Conservation (phyloP, 2,113 vertebrate species). For the Myotis lucifugus region DNA sequence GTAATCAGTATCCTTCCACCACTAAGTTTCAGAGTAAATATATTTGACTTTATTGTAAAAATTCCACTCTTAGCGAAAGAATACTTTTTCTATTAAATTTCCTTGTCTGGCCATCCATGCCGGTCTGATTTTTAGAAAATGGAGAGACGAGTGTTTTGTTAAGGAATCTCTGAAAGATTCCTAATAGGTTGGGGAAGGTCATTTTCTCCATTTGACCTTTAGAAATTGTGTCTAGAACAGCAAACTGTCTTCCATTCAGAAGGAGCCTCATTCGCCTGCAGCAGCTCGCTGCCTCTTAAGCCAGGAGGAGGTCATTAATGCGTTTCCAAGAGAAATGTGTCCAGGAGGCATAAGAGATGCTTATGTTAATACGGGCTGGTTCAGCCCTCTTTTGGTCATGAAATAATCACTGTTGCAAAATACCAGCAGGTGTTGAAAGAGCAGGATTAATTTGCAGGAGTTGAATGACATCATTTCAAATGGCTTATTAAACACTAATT, state of each 20-base stretch:
- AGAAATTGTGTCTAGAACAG: not conserved
- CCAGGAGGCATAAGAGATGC: conserved; percentile 68
- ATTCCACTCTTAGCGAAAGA: not conserved
- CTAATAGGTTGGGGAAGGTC: not conserved
- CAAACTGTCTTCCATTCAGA: conserved; percentile 18
- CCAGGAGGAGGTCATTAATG: conserved; percentile 65
- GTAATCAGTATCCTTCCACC: too few relatives aligned
- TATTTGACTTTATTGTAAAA: not conserved
- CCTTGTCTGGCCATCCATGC: not conserved
- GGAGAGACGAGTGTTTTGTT: not conserved
- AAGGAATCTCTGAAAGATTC: not conserved
- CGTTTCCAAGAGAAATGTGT: conserved; percentile 58
- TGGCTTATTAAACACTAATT: conserved; percentile 84
- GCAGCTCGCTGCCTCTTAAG: not conserved
- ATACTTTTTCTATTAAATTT: not conserved
- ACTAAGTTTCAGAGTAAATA: not conserved
- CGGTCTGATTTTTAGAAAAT: not conserved
- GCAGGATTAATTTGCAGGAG: conserved; percentile 81
- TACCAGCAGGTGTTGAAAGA: conserved; percentile 82
- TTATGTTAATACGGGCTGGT: conserved; percentile 71
- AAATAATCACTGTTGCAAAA: conserved; percentile 82
- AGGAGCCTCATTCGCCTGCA: not conserved
- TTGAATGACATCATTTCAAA: conserved; percentile 82
- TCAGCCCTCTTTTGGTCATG: conserved; percentile 73
- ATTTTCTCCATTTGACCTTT: not conserved